These are phyloP conservation scores for Megaceryle alcyon DNA, from an alignment of 2,797 vertebrate species.

Conservation along the genomic window DNA sequence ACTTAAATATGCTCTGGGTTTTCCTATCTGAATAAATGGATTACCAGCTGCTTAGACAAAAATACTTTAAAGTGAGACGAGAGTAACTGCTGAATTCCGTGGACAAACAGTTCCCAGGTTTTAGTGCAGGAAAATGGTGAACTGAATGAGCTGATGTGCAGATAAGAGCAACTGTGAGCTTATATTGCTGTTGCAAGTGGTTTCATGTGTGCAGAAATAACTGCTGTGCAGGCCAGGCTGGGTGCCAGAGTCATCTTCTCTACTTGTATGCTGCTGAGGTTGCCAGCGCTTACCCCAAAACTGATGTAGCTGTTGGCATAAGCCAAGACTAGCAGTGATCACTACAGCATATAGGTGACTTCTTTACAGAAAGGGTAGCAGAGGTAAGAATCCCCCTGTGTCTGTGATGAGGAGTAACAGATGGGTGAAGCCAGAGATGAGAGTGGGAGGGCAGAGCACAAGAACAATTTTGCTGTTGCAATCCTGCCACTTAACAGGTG, in stretches of 20 bases:
- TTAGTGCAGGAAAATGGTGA: background rate
- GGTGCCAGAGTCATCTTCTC: conserved; percentile 20
- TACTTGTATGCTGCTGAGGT: background rate
- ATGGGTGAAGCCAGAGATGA: background rate
- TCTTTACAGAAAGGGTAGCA: background rate
- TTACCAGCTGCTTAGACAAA: background rate
- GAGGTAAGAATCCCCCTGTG: background rate
- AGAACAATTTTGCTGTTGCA: background rate
- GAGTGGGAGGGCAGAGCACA: background rate
- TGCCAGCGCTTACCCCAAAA: conserved; percentile 3
- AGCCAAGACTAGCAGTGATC: background rate
- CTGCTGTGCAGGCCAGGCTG: conserved; percentile 40
- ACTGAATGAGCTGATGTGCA: background rate
- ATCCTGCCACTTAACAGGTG: background rate
- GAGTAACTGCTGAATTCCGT: background rate
- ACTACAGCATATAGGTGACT: rapidly evolving
- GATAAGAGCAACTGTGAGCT: background rate
- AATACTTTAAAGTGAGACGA: background rate
- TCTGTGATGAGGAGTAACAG: background rate
- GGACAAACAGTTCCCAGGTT: background rate
- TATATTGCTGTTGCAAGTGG: conserved; percentile 20
- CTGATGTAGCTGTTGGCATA: background rate
- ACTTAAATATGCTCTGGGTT: background rate
- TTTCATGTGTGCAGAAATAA: conserved; percentile 9
- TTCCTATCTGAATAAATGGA: background rate